A percentile compares a stretch with the other conserved stretches of the same genome.
Conservation (phyloP, 2,113 vertebrate species). For the Megalops atlanticus region DNA sequence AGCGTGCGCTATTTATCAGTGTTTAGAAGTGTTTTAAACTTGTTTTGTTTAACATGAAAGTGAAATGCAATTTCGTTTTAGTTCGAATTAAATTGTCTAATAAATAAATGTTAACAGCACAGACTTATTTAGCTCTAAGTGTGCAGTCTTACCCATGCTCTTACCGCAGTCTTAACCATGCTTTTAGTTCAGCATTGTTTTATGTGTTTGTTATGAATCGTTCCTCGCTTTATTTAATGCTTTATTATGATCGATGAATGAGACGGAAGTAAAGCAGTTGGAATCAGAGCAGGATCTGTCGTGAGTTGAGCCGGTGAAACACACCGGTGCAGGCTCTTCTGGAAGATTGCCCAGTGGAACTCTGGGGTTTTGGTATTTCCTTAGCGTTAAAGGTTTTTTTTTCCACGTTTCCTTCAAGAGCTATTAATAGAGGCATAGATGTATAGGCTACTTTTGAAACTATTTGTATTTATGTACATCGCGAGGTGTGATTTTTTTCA, state of each 20-base stretch:
- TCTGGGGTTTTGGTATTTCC: conserved; percentile 75
- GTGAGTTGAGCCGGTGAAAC: conserved; percentile 16
- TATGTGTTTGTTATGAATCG: too few species aligned
- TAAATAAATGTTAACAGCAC: neutral
- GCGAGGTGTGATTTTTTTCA: neutral
- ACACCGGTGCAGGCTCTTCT: conserved; percentile 15
- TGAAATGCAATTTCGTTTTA: neutral
- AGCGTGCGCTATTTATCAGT: neutral
- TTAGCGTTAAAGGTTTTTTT: conserved; percentile 53
- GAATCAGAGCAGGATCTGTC: neutral
- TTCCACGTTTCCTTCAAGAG: conserved; percentile 65
- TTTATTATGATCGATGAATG: too few species aligned
- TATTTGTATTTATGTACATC: neutral
- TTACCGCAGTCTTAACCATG: too few species aligned
- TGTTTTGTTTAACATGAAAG: neutral
- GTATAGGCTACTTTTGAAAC: neutral
- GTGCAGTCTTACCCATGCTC: too few species aligned
- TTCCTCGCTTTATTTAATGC: too few species aligned
- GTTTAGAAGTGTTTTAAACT: too few species aligned
- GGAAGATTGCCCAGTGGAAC: conserved; percentile 59
- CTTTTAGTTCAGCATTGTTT: too few species aligned
- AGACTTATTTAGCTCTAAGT: too few species aligned
- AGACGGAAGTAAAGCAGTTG: neutral
- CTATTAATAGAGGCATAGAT: conserved; percentile 56
- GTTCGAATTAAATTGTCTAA: neutral